A percentile compares a stretch with the other conserved stretches of the same genome.
Conservation (phyloP, 2,888 invertebrate genomes). For the Phania funesta region DNA sequence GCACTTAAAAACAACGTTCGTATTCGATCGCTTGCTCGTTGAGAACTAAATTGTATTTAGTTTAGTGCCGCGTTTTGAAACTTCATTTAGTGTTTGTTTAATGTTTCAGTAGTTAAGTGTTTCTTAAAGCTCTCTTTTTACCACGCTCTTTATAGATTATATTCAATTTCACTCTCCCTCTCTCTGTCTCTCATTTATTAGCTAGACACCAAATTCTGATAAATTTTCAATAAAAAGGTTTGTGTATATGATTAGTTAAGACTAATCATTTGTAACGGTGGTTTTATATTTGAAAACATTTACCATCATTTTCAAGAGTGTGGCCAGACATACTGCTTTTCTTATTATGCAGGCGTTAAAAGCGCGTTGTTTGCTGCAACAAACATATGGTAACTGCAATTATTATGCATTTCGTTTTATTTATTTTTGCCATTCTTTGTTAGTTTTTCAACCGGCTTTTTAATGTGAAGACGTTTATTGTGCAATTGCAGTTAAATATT, state of each 20-base stretch:
- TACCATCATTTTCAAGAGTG: background rate
- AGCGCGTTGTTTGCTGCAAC: background rate
- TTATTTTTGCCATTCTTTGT: background rate
- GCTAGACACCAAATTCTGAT: slow-evolving; percentile 23
- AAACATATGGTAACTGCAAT: background rate
- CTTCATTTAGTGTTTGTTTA: slow-evolving; percentile 55
- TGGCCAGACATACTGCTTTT: background rate
- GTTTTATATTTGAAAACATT: background rate
- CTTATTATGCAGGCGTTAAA: background rate
- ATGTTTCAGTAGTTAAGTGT: slow-evolving; percentile 41
- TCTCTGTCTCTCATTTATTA: background rate
- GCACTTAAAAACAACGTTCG: slow-evolving; percentile 59
- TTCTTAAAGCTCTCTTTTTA: slow-evolving; percentile 32
- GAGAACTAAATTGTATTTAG: slow-evolving; percentile 66
- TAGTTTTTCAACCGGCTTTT: background rate
- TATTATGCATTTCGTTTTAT: background rate
- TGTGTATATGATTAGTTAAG: slow-evolving; percentile 23
- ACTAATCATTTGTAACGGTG: background rate
- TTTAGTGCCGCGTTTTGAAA: slow-evolving; percentile 44
- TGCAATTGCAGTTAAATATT: too few relatives aligned
- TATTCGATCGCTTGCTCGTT: slow-evolving; percentile 67
- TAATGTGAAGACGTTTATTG: too few relatives aligned
- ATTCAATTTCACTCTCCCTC: background rate
- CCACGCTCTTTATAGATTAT: background rate
- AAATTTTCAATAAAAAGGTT: slow-evolving; percentile 38